These are phyloP conservation scores for Gallinago nigripennis DNA, from an alignment of 2,797 vertebrate species.

Conservation along the genomic window DNA sequence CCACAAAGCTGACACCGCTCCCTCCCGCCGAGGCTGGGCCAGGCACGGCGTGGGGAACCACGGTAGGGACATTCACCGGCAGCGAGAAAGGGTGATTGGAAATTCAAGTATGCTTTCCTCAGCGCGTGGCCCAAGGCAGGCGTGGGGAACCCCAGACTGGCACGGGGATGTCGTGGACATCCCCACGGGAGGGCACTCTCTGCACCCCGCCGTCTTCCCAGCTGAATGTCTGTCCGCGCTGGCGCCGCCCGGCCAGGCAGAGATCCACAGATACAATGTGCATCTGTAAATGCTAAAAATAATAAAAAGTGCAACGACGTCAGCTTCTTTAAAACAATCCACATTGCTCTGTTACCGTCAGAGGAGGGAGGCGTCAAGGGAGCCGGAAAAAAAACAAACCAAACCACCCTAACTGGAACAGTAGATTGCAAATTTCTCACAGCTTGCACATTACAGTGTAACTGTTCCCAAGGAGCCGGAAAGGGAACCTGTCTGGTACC, in stretches of 20 bases:
- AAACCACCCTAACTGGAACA: slow-evolving; percentile 63
- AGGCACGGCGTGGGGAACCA: slow-evolving; percentile 55
- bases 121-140: background rate
- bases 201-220: slow-evolving; percentile 45
- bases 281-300: slow-evolving; percentile 74
- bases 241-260: slow-evolving; percentile 46
- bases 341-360: slow-evolving; percentile 64
- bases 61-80: slow-evolving; percentile 59
- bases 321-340: slow-evolving; percentile 73
- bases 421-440: slow-evolving; percentile 78
- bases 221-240: slow-evolving; percentile 63
- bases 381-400: slow-evolving; percentile 46
- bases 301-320: slow-evolving; percentile 80
- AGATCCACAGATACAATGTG: slow-evolving; percentile 75
- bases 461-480: slow-evolving; percentile 58
- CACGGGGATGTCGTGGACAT: slow-evolving; percentile 24
- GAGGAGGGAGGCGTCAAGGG: slow-evolving; percentile 67
- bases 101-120: slow-evolving; percentile 80
- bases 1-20: background rate
- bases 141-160: slow-evolving; percentile 16
- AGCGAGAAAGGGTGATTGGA: slow-evolving; percentile 65
- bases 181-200: slow-evolving; percentile 29
- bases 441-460: slow-evolving; percentile 76
- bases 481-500: slow-evolving; percentile 37
- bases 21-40: background rate